Percentiles rank a stretch among this genome's conserved stretches.
Evolutionary conservation across 1,140 invertebrate genomes (phyloP).

Genomic region (Brachionus koreanus): DNA sequence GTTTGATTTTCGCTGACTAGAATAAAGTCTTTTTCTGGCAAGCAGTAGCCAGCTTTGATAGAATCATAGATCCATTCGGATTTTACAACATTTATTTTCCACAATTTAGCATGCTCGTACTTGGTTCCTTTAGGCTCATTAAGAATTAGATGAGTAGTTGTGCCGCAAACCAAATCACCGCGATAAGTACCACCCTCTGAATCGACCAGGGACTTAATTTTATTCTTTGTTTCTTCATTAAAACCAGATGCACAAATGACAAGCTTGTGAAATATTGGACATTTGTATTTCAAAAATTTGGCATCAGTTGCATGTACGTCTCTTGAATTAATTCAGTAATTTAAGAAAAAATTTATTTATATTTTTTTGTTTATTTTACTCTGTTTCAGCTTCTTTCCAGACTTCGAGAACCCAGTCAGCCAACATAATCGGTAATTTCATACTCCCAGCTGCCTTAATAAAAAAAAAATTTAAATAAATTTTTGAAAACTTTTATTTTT

Average conservation of each 20-base stretch:
- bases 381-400: constrained; percentile 68
- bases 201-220: constrained; percentile 69
- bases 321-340: not conserved
- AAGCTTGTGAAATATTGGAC: constrained; percentile 75
- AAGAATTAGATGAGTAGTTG: constrained; percentile 62
- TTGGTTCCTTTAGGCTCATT: constrained; percentile 67
- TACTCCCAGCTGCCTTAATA: constrained; percentile 67
- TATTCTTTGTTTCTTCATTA: constrained; percentile 65
- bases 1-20: constrained; percentile 54
- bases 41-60: constrained; percentile 67
- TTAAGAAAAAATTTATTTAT: not conserved
- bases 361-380: constrained; percentile 52
- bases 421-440: constrained; percentile 71
- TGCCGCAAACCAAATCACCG: constrained; percentile 60
- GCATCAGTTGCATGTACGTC: constrained; percentile 64
- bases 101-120: constrained; percentile 71
- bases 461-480: not conserved
- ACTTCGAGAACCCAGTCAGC: constrained; percentile 72
- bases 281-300: constrained; percentile 66
- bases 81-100: constrained; percentile 69
- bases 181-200: constrained; percentile 59
- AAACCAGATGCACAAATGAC: constrained; percentile 75
- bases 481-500: not conserved
- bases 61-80: constrained; percentile 75
- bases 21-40: constrained; percentile 67